A percentile compares a stretch with the other conserved stretches of the same genome.
These are phyloP conservation scores for Sylvia atricapilla DNA, from an alignment of 2,113 vertebrate species.

Conservation along the genomic window DNA sequence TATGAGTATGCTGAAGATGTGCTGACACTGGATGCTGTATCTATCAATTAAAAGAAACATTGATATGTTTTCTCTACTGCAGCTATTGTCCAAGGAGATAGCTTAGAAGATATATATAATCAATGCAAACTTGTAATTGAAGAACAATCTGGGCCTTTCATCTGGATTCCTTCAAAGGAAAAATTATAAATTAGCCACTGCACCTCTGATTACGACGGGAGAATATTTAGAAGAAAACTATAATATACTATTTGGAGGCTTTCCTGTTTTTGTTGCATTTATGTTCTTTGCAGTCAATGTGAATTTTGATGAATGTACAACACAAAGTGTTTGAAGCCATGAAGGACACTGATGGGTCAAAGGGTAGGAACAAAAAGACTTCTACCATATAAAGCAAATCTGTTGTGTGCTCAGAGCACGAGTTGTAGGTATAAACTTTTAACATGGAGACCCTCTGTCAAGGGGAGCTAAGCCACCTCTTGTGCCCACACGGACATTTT, in stretches of 20 bases:
- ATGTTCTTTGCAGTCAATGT: slow-evolving; percentile 83
- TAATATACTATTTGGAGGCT: slow-evolving; percentile 86
- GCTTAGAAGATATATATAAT: slow-evolving; percentile 98
- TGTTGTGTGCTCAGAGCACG: slow-evolving; percentile 65
- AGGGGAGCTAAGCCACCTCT: slow-evolving; percentile 47
- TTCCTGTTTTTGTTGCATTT: slow-evolving; percentile 87
- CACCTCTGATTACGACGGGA: slow-evolving; percentile 77
- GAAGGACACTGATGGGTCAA: slow-evolving; percentile 78
- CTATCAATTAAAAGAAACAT: neutral
- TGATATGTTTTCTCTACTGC: slow-evolving; percentile 55
- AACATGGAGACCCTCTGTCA: slow-evolving; percentile 44
- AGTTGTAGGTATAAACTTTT: slow-evolving; percentile 68
- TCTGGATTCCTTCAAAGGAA: slow-evolving; percentile 99
- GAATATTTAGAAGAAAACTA: slow-evolving; percentile 87
- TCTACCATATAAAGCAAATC: slow-evolving; percentile 59
- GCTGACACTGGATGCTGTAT: neutral
- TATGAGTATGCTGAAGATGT: neutral
- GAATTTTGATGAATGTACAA: slow-evolving; percentile 85
- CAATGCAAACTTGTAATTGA: slow-evolving; percentile 98
- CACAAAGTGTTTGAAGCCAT: slow-evolving; percentile 81
- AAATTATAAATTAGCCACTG: slow-evolving; percentile 90
- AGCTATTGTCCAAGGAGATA: slow-evolving; percentile 98
- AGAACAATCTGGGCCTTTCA: slow-evolving; percentile 97
- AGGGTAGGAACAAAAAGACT: slow-evolving; percentile 75
- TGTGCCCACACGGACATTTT: slow-evolving; percentile 51